These are phyloP conservation scores for Mormoops blainvillei DNA, from an alignment of 2,113 vertebrate genomes.

Conservation along the genomic window DNA sequence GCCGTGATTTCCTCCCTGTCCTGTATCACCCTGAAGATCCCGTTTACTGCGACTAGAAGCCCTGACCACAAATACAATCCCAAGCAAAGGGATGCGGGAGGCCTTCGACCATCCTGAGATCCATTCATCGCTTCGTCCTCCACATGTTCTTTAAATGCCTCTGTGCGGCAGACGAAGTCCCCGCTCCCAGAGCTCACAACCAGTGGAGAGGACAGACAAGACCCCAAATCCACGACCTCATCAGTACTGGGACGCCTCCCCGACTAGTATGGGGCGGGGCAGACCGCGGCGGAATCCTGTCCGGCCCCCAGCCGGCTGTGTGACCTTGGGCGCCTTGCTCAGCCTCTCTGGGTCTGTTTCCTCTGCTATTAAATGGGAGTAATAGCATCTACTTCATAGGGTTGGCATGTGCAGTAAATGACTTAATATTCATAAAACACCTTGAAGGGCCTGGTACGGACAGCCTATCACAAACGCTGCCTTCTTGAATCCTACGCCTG, in stretches of 20 bases:
- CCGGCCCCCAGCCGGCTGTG: neutral
- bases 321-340: neutral
- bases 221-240: no score
- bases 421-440: neutral
- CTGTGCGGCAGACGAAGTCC: neutral
- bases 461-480: neutral
- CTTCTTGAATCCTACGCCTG: neutral
- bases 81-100: neutral
- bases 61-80: neutral
- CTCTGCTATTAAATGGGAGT: neutral
- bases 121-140: neutral
- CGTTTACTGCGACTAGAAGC: neutral
- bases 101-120: neutral
- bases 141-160: neutral
- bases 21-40: rapidly evolving
- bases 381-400: neutral
- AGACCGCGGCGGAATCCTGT: neutral
- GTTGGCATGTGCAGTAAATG: neutral
- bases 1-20: no score
- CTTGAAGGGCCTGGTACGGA: neutral
- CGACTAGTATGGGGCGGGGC: neutral
- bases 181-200: neutral
- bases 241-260: neutral
- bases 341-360: neutral
- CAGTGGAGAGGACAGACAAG: neutral